Evolutionary conservation across 2,888 invertebrate genomes (phyloP), one percentile per base, ranked within the genome.

Genomic region (Scaptomyza tumidula): DNA sequence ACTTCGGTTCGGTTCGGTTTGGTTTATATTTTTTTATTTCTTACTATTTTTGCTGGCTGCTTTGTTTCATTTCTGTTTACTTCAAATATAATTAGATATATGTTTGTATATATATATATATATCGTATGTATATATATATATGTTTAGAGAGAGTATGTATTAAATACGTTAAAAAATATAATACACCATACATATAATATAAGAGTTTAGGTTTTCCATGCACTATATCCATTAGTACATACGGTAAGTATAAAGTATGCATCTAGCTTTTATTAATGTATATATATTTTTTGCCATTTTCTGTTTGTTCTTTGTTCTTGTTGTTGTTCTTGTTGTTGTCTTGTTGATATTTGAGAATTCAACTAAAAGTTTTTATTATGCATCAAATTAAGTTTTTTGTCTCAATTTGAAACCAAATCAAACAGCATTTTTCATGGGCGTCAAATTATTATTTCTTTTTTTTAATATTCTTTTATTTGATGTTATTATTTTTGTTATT

Each of bases 171-270:
- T 86, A 85, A 86, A 88, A 86, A 88, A 88, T 86, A 86, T 85
- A 86, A 85, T 86, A 87, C 83, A 88, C 80, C 78, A 73, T 87
- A 88, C 86, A 84, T 86, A 86, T 84, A 88, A 86, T 85, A 72
- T 81, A 86, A 86, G 82, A 79, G 79, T 74, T 88, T 77, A 71
- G 78, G 68, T 72, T 61, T 83, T 64, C 56, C 68, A 75, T 72
- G 77, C 78, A 75, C 77, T 72, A 72, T 55, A 11, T 75, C 49
- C 71, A 33, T 64, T 62, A 48, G 50, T 52, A 63, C 50, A 74
- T 57, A 58, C 58, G 61, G 50, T 62, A 39, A 66, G 66, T 39
- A 39, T 39, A 39, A 14, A 41, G 10, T 56, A 72, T 61, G 58
- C 45, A 55, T 58, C 49, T 68, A 56, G 55, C 57, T 14, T 59